Conservation (phyloP, 2,113 vertebrate species). For the Rattus rattus region DNA sequence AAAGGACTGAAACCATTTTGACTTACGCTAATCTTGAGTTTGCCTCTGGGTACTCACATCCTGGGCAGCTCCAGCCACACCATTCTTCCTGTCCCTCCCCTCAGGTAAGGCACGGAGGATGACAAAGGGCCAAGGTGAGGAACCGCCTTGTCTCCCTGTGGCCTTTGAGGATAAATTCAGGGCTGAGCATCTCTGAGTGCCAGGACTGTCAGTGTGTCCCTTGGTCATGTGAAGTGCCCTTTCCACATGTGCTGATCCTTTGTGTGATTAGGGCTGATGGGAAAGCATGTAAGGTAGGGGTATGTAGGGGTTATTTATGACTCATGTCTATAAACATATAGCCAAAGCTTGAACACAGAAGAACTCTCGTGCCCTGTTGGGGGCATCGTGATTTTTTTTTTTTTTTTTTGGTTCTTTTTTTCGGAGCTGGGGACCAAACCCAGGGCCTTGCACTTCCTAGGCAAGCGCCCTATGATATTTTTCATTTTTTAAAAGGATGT, state of each 20-base stretch:
- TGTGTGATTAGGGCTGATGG: too few relatives aligned
- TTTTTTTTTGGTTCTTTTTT: not conserved
- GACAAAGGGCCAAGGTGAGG: not conserved
- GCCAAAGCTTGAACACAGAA: not conserved
- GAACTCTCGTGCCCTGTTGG: fast-evolving
- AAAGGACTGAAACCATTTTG: not conserved
- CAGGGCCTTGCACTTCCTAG: too few relatives aligned
- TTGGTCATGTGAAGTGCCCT: not conserved
- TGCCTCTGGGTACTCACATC: too few relatives aligned
- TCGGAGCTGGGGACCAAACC: too few relatives aligned
- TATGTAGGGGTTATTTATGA: not conserved
- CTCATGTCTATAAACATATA: not conserved
- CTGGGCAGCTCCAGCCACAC: not conserved
- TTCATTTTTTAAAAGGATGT: too few relatives aligned
- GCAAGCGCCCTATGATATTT: too few relatives aligned
- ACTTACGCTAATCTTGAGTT: not conserved
- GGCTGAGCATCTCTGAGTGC: fast-evolving
- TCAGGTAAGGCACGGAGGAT: not conserved
- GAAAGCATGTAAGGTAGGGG: not conserved
- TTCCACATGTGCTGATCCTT: not conserved
- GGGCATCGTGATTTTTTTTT: not conserved
- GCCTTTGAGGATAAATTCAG: not conserved
- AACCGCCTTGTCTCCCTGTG: not conserved
- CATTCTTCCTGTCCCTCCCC: not conserved
- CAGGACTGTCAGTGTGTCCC: not conserved